These are phyloP conservation scores for Sarcoramphus papa DNA, from an alignment of 2,797 vertebrate species.

Conservation along the genomic window DNA sequence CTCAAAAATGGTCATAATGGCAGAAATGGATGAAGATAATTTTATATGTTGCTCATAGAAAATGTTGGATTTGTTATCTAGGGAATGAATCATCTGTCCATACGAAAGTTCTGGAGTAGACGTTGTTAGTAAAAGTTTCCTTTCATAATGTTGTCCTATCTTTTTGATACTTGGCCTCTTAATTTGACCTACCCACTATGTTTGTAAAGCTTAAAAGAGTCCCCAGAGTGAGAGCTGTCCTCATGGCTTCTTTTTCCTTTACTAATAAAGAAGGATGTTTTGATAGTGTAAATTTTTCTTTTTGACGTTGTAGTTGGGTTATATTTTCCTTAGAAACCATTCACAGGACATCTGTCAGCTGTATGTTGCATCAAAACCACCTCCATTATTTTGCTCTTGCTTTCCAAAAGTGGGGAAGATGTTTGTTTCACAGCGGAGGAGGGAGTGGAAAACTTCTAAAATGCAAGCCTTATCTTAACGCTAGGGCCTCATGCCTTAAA, in stretches of 20 bases:
- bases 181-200: not conserved
- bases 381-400: slow-evolving; percentile 24
- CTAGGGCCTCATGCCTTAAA: not conserved
- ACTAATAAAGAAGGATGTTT: not conserved
- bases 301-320: not conserved
- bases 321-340: slow-evolving; percentile 39
- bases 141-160: not conserved
- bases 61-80: not conserved
- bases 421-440: slow-evolving; percentile 26
- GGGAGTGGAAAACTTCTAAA: slow-evolving; percentile 1
- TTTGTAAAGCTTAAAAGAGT: not conserved
- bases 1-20: not conserved
- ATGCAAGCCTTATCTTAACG: not conserved
- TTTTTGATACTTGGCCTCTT: not conserved
- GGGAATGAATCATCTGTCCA: not conserved
- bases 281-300: not conserved
- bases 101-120: not conserved
- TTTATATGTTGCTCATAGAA: not conserved
- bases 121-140: not conserved
- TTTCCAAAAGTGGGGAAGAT: slow-evolving; percentile 6
- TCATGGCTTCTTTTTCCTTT: not conserved
- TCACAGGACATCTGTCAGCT: slow-evolving; percentile 49
- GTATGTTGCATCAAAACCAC: slow-evolving; percentile 45
- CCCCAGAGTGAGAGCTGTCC: not conserved
- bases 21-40: not conserved